Evolutionary conservation across 1,140 invertebrate genomes (phyloP).

Genomic region (Cataglyphis hispanica): DNA sequence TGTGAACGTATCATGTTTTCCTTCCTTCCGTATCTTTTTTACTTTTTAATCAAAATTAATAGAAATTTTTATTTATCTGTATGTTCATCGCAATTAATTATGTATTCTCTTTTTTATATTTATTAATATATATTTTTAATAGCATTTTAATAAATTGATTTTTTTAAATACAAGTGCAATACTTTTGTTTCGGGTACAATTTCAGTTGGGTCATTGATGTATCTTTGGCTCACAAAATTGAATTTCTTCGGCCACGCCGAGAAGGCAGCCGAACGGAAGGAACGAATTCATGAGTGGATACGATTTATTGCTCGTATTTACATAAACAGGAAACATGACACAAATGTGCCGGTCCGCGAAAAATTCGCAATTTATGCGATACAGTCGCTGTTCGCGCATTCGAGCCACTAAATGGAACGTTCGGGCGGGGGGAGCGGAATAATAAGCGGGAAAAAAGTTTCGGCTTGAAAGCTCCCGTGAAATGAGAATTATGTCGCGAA

Average conservation of each 20-base stretch:
- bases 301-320: constrained; percentile 84
- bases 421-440: not conserved
- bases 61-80: not conserved
- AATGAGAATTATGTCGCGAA: constrained; percentile 62
- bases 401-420: constrained; percentile 53
- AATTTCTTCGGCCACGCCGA: constrained; percentile 41
- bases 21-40: not conserved
- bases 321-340: constrained; percentile 80
- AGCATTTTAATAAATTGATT: not conserved
- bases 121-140: not conserved
- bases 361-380: constrained; percentile 70
- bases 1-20: not conserved
- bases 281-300: constrained; percentile 83
- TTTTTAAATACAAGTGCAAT: not conserved
- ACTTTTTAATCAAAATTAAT: not conserved
- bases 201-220: constrained; percentile 14
- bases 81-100: not conserved
- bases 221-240: constrained; percentile 34
- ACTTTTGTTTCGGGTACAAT: not conserved
- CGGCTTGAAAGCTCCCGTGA: constrained; percentile 53
- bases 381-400: constrained; percentile 58
- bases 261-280: constrained; percentile 80
- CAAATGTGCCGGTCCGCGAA: constrained; percentile 73
- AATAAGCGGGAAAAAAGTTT: constrained; percentile 56
- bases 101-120: not conserved